Evolutionary conservation across 2,113 vertebrate genomes (phyloP), one percentile per base, ranked within the genome.

Genomic region (human (Homo sapiens)): DNA sequence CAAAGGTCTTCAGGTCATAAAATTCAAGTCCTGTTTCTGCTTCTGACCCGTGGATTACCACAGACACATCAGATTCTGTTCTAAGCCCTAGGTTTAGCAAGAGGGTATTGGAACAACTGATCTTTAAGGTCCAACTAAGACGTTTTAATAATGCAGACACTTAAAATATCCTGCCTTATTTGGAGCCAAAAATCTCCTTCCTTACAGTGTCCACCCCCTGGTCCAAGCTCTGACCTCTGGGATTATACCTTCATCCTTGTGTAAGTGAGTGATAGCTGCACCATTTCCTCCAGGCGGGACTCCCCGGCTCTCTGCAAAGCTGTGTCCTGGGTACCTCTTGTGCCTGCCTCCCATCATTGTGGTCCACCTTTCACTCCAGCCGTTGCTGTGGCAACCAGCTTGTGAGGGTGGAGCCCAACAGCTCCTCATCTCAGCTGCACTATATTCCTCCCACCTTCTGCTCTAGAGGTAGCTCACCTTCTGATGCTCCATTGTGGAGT

Each of bases 61-160:
- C 32, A 27, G 32, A 48, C 3, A 70, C 30, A 43, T 83, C 40
- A 73, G 38, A 70, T 88, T 59, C 16, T 52, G 8, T 64, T 82
- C 68, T 23, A 23, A 66, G 72, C 50, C 20, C 64, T 52, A 20
- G 48, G 38, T 40, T 81, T 95, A 17, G 50, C n/a, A 43, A 13
- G 18, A 93, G 27, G n/a, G 12, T 68, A 43, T 13, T 59, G 38
- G 25, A 86, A 7, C 35, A 76, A 78, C 11, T 55, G 64, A 16
- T 48, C 14, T 80, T 90, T 38, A 59, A n/a, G 22, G 5, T 48
- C 8, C 5, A 55, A 59, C 12, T 35, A 61, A 76, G 2, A 93
- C 40, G n/a, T 75, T 87, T 97, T n/a, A 18, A 38, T 82, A 83
- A 79, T 64, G 91, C 30, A 79, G 5, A 95, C 73, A 30, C 57